A percentile compares a stretch with the other conserved stretches of the same genome.
phyloP scores from a whole-genome alignment of 2,113 vertebrate genomes.

The Lynx canadensis region DNA sequence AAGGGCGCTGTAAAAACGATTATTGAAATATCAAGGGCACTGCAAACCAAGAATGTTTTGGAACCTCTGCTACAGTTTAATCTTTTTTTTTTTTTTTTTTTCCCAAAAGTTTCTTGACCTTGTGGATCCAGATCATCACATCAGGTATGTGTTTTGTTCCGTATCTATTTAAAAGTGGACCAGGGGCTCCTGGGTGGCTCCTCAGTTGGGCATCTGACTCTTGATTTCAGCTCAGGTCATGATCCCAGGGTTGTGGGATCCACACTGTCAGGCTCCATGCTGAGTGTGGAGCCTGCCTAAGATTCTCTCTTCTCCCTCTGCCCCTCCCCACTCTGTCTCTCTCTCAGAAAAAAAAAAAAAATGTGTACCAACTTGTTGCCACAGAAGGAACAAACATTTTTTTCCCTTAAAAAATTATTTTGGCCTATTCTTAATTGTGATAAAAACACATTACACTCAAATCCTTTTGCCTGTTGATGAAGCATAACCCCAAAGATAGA shows the following conservation, averaged over 20 bases:
- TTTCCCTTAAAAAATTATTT: background rate
- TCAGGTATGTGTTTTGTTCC: background rate
- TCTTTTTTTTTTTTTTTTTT: background rate
- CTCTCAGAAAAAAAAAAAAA: background rate
- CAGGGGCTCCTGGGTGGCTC: background rate
- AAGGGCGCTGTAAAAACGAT: background rate
- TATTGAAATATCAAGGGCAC: background rate
- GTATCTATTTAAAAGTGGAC: background rate
- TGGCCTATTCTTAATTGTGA: background rate
- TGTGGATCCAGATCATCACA: background rate
- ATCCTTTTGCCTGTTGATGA: background rate
- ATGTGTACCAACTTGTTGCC: background rate
- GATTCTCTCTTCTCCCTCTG: too few relatives aligned
- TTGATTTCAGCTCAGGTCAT: too few relatives aligned
- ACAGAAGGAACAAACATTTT: background rate
- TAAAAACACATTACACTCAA: background rate
- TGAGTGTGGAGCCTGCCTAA: too few relatives aligned
- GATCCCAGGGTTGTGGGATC: too few relatives aligned
- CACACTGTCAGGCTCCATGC: too few relatives aligned
- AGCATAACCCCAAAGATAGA: background rate
- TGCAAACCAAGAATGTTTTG: background rate
- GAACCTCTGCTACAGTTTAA: background rate
- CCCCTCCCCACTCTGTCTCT: too few relatives aligned
- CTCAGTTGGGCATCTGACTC: too few relatives aligned
- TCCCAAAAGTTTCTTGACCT: background rate